Percentiles rank a stretch among this genome's conserved stretches.
These are phyloP conservation scores for Frankliniella fusca DNA, from an alignment of 2,888 invertebrate species.

Conservation along the genomic window DNA sequence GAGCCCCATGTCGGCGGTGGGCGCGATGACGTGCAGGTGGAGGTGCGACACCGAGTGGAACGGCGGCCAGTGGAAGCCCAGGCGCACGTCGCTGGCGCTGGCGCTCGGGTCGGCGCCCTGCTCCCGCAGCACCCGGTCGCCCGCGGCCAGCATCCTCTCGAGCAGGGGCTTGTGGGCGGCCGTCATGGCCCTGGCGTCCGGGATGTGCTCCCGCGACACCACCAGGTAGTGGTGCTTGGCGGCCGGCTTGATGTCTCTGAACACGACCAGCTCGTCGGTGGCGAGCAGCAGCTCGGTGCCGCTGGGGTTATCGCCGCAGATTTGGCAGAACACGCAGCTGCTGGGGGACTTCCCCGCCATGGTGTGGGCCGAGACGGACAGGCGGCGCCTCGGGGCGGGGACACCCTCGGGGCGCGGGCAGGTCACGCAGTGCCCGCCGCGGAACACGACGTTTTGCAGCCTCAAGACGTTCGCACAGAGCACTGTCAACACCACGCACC, in stretches of 20 bases:
- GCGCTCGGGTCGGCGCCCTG: constrained; percentile 47
- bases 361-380: not conserved
- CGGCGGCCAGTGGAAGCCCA: constrained; percentile 90
- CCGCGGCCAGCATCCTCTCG: constrained; percentile 59
- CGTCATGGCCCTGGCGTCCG: constrained; percentile 65
- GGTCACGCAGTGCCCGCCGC: not conserved
- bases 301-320: constrained; percentile 3
- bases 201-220: constrained; percentile 71
- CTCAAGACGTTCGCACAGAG: not conserved
- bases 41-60: constrained; percentile 77
- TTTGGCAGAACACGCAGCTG: not conserved
- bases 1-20: constrained; percentile 68
- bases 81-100: constrained; percentile 45
- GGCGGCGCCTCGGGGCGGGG: not conserved
- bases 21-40: constrained; percentile 82
- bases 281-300: not conserved
- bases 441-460: constrained; percentile 4
- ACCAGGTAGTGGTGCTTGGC: constrained; percentile 74
- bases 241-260: constrained; percentile 79
- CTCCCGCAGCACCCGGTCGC: constrained; percentile 52
- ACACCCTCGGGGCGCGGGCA: not conserved
- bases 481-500: not conserved
- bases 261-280: constrained; percentile 66
- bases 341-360: not conserved
- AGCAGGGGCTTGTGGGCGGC: constrained; percentile 65